Base-by-base conservation (phyloP, 2,888 invertebrate genomes). In the Polia nebulosa region DNA sequence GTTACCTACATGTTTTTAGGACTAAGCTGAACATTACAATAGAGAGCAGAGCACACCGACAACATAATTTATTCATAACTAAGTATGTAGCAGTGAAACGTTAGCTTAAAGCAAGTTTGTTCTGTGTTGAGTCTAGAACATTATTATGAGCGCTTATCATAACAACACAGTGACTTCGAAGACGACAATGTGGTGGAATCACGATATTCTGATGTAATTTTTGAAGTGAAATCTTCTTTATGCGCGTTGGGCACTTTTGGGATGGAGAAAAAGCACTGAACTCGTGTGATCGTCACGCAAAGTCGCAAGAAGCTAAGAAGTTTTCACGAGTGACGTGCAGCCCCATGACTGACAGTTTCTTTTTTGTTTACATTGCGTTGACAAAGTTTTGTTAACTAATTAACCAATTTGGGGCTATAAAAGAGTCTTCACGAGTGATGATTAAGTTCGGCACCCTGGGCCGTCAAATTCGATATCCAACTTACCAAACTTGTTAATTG, bases 51-150 rank as follows among this genome's bases (percentile, higher is more conserved):
- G 66, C 70, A 70, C 63, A 76, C 72, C 53, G 55, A 15, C 53
- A 67, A 63, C 56, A 68, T 83, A 78, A 81, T 80, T 59, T 83
- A 83, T 83, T 83, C 79, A 80, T 58, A 72, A 68, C 66, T 76
- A 74, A 34, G 66, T 66, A 74, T 39, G 66, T 66, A 69, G 27
- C 57, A 78, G 49, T 25, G 61, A 57, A 79, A 71, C 51, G 76
- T 74, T 79, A 64, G 79, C 65, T 67, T 58, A 49, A 64, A 65
- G 56, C 60, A 68, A 81, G 82, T 76, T 81, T 72, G 67, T 81
- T 51, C 61, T 70, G 65, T 58, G 75, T 74, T 51, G 47, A 70
- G 65, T 63, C 56, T 72, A 76, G 68, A 72, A 70, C 34, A 70
- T 69, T 79, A 79, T 66, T 78, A 75, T 58, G 52, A 59, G 51